Evolutionary conservation across 2,888 invertebrate species (phyloP).

Genomic region (Galerucella nymphaeae): DNA sequence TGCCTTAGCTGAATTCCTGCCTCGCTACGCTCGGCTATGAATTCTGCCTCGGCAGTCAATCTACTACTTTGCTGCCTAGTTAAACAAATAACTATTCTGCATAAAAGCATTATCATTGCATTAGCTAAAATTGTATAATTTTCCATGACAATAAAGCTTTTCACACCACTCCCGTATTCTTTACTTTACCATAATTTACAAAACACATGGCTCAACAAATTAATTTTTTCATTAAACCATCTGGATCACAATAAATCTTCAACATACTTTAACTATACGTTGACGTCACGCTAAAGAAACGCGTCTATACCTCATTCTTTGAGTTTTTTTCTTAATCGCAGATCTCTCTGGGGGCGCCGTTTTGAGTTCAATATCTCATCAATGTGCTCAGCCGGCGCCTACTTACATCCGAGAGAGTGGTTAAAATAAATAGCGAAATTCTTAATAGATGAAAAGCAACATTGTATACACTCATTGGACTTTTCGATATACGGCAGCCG

Average conservation of each 20-base stretch:
- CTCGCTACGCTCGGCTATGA: no score
- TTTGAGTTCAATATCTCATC: slow-evolving; percentile 22
- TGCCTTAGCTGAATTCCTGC: no score
- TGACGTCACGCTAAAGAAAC: slow-evolving; percentile 13
- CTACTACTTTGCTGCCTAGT: no score
- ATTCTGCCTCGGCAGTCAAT: no score
- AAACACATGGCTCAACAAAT: background rate
- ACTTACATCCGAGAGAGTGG: slow-evolving; percentile 9
- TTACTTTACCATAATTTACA: background rate
- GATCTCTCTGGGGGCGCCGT: slow-evolving; percentile 19
- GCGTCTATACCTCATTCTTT: slow-evolving; percentile 14
- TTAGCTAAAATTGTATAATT: no score
- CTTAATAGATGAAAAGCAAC: slow-evolving; percentile 17
- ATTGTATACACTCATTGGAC: background rate
- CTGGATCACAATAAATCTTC: slow-evolving; percentile 9
- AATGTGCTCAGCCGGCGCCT: slow-evolving; percentile 23
- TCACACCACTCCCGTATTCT: background rate
- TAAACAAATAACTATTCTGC: no score
- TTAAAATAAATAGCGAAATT: slow-evolving; percentile 14
- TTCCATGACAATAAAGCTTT: no score
- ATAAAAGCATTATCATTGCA: no score
- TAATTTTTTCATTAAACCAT: slow-evolving; percentile 1
- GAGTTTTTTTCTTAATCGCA: slow-evolving; percentile 14
- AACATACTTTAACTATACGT: background rate
- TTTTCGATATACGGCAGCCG: background rate